Percentiles rank a stretch among this genome's conserved stretches.
Evolutionary conservation across 2,888 invertebrate genomes (phyloP).

Genomic region (Hylaea fasciaria): DNA sequence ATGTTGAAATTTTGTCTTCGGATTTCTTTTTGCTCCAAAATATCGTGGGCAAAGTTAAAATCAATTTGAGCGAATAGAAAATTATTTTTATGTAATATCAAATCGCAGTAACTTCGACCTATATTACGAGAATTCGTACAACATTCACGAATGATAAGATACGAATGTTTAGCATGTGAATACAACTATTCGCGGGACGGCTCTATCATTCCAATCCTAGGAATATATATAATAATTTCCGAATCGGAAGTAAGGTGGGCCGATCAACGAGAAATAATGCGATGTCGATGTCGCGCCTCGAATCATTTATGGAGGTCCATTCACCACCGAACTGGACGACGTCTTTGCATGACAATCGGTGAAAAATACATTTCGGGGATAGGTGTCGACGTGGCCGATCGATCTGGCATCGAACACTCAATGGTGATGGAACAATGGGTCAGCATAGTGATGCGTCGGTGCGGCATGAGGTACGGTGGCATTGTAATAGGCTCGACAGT

Average conservation of each 20-base stretch:
- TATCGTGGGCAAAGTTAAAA: not conserved
- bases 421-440: slow-evolving; percentile 70
- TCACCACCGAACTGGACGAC: slow-evolving; percentile 49
- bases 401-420: slow-evolving; percentile 59
- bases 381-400: slow-evolving; percentile 51
- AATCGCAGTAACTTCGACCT: slow-evolving; percentile 58
- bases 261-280: slow-evolving; percentile 81
- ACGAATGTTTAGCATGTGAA: slow-evolving; percentile 69
- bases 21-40: not conserved
- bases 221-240: slow-evolving; percentile 83
- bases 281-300: slow-evolving; percentile 79
- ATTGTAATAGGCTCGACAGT: slow-evolving; percentile 82
- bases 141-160: slow-evolving; percentile 67
- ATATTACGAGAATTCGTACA: slow-evolving; percentile 64
- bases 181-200: slow-evolving; percentile 66
- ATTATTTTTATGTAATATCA: slow-evolving; percentile 19
- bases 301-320: slow-evolving; percentile 75
- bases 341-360: slow-evolving; percentile 30
- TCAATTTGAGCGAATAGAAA: not conserved
- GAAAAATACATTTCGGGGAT: slow-evolving; percentile 66
- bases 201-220: slow-evolving; percentile 71
- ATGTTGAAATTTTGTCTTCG: slow-evolving; percentile 8
- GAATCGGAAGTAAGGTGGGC: slow-evolving; percentile 83
- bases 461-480: slow-evolving; percentile 76
- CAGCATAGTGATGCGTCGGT: slow-evolving; percentile 58